phyloP scores from a whole-genome alignment of 37 sponge, comb jelly and placozoan genomes.

The Diacarnus erythraeanus region DNA sequence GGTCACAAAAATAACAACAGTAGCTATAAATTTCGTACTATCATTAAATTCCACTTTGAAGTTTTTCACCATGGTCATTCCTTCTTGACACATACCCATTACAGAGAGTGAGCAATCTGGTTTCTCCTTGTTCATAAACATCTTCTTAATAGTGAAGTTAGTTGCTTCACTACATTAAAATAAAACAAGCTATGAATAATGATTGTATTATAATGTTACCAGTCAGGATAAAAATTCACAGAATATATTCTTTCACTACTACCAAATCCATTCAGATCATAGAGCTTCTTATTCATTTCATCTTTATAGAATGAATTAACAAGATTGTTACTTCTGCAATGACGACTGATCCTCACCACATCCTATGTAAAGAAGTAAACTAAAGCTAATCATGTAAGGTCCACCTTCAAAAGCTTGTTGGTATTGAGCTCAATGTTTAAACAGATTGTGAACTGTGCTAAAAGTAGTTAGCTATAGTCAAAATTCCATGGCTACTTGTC shows the following conservation, averaged over 20 bases:
- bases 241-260: not conserved
- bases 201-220: conserved; percentile 12
- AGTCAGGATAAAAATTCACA: conserved; percentile 50
- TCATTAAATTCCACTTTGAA: conserved; percentile 12
- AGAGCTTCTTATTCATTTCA: not conserved
- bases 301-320: not conserved
- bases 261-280: conserved; percentile 14
- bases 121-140: conserved; percentile 8
- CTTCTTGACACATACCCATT: conserved; percentile 44
- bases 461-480: too few species aligned
- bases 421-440: too few species aligned
- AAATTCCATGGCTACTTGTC: too few species aligned
- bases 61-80: conserved; percentile 9
- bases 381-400: too few species aligned
- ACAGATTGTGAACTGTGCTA: too few species aligned
- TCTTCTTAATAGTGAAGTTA: conserved; percentile 20
- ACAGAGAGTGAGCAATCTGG: conserved; percentile 32
- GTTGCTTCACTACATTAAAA: not conserved
- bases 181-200: not conserved
- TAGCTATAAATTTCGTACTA: conserved; percentile 2
- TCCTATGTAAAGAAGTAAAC: not conserved
- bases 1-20: not conserved
- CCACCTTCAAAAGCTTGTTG: too few species aligned
- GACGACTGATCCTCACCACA: not conserved
- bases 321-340: not conserved